Conservation (phyloP, 2,888 invertebrate species). For the Cancer borealis region DNA sequence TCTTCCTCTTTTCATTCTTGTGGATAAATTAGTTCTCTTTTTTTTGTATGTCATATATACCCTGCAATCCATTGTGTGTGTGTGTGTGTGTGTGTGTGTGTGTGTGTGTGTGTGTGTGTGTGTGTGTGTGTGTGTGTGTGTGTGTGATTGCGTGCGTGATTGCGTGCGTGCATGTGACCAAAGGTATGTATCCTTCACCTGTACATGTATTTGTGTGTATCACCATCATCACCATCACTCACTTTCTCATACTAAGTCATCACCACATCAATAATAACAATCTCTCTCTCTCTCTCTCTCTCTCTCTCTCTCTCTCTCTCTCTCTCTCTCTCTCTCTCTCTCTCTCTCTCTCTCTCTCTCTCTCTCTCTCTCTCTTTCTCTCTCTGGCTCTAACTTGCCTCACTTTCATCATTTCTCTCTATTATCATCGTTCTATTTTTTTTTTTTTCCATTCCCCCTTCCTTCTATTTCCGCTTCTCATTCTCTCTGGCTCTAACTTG, state of each 20-base stretch:
- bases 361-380: neutral
- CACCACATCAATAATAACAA: too few relatives aligned
- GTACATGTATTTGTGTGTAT: too few relatives aligned
- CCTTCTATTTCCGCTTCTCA: too few relatives aligned
- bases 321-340: slow-evolving; percentile 11
- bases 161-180: too few relatives aligned
- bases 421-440: too few relatives aligned
- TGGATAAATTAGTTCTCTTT: neutral
- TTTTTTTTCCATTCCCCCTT: too few relatives aligned
- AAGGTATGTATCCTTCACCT: too few relatives aligned
- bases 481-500: neutral
- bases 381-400: neutral
- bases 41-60: neutral
- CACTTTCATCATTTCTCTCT: too few relatives aligned
- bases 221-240: neutral
- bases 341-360: slow-evolving; percentile 11
- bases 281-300: neutral
- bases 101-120: too few relatives aligned
- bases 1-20: neutral
- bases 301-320: slow-evolving; percentile 11
- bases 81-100: too few relatives aligned
- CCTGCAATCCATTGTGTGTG: neutral
- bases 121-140: too few relatives aligned
- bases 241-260: neutral
- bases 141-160: too few relatives aligned